Evolutionary conservation across 2,888 invertebrate species (phyloP).

Genomic region (Dione juno): DNA sequence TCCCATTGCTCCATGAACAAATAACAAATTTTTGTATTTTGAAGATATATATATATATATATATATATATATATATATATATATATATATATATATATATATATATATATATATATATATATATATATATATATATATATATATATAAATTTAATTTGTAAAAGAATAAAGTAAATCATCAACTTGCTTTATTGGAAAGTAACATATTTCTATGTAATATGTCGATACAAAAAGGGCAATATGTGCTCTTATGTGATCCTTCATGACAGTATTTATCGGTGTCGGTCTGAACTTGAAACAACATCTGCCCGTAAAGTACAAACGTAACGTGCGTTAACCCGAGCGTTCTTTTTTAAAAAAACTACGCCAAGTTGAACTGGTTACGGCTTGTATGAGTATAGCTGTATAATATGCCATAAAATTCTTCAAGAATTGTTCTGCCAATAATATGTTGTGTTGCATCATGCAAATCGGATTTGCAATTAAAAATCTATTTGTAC

Average conservation of each 20-base stretch:
- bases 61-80: no score
- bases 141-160: no score
- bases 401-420: constrained; percentile 32
- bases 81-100: no score
- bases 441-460: constrained; percentile 38
- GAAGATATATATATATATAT: no score
- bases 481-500: constrained; percentile 24
- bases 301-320: constrained; percentile 28
- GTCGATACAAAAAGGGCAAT: background rate
- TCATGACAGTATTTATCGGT: background rate
- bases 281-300: constrained; percentile 7
- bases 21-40: no score
- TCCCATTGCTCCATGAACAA: no score
- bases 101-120: no score
- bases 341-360: constrained; percentile 33
- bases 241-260: background rate
- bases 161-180: background rate
- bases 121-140: no score
- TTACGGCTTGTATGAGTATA: constrained; percentile 36
- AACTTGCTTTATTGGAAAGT: background rate
- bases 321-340: constrained; percentile 39
- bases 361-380: constrained; percentile 35
- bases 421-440: constrained; percentile 29
- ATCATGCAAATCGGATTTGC: constrained; percentile 37
- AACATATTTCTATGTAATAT: background rate